Percentiles rank a stretch among this genome's conserved stretches.
These are phyloP conservation scores for Dysmachus trigonus DNA, from an alignment of 2,888 invertebrate genomes.

Conservation along the genomic window DNA sequence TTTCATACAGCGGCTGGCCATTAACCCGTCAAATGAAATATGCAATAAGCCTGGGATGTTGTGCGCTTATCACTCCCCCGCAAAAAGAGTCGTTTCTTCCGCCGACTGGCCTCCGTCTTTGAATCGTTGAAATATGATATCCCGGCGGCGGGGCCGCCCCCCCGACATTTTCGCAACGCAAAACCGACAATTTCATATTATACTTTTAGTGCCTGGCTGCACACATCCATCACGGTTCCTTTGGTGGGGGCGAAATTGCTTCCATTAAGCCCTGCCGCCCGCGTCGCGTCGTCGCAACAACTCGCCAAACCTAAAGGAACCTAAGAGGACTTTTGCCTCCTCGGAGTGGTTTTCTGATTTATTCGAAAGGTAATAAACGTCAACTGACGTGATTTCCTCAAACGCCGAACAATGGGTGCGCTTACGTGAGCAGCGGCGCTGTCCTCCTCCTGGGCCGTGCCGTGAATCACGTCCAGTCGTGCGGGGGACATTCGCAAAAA, in stretches of 20 bases:
- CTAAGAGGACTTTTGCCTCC: not conserved
- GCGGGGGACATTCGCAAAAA: not conserved
- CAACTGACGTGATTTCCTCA: not conserved
- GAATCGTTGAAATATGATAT: not conserved
- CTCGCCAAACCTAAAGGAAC: not conserved
- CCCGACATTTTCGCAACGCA: not conserved
- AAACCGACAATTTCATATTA: not conserved
- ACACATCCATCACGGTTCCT: not conserved
- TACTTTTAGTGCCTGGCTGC: not conserved
- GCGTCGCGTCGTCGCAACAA: not conserved
- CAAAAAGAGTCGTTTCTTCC: not conserved
- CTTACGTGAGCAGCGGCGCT: not conserved
- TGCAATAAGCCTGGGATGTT: not conserved
- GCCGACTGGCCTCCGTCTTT: not conserved
- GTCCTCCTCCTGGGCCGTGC: not conserved
- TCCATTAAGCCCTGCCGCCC: not conserved
- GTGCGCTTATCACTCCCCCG: not conserved
- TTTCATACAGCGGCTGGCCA: not conserved
- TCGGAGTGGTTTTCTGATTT: not conserved
- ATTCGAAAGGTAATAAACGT: constrained; percentile 23
- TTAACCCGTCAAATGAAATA: not conserved
- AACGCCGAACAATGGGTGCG: not conserved
- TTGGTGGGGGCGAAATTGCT: not conserved
- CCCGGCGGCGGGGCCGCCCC: not conserved
- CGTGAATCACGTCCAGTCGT: not conserved